A percentile compares a stretch with the other conserved stretches of the same genome.
These are phyloP conservation scores for Semnopithecus entellus DNA, from an alignment of 2,113 vertebrate species.

Conservation along the genomic window DNA sequence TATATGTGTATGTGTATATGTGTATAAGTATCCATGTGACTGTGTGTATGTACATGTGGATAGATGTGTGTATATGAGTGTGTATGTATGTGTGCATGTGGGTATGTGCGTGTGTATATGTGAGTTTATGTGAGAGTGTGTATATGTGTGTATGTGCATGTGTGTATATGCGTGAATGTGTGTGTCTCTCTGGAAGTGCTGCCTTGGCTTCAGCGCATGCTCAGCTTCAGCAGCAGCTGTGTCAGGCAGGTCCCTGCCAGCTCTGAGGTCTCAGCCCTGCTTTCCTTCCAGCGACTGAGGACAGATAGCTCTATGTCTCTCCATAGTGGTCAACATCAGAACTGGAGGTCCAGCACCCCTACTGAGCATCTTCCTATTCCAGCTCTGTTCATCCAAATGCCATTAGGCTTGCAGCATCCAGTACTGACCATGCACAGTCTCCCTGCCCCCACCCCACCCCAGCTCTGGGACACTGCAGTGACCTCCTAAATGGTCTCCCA, in stretches of 20 bases:
- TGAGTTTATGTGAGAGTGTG: too few relatives aligned
- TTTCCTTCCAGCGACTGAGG: background rate
- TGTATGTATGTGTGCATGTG: too few relatives aligned
- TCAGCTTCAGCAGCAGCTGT: too few relatives aligned
- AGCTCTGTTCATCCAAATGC: background rate
- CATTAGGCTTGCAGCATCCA: background rate
- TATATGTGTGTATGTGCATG: too few relatives aligned
- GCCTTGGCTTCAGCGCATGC: background rate
- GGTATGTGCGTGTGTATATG: too few relatives aligned
- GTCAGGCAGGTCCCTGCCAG: background rate
- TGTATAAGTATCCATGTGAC: too few relatives aligned
- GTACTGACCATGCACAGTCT: background rate
- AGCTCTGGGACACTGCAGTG: background rate
- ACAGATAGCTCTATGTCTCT: background rate
- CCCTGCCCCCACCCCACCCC: background rate
- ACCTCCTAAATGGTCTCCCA: background rate
- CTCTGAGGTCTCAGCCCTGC: background rate
- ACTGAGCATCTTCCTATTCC: background rate
- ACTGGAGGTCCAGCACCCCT: background rate
- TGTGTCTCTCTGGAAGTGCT: background rate
- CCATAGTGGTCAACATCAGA: background rate
- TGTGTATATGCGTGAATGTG: too few relatives aligned
- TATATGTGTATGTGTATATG: too few relatives aligned
- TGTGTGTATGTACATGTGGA: too few relatives aligned
- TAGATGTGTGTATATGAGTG: too few relatives aligned